Base-by-base conservation (phyloP, 2,888 invertebrate species). In the Eupithecia inturbata region DNA sequence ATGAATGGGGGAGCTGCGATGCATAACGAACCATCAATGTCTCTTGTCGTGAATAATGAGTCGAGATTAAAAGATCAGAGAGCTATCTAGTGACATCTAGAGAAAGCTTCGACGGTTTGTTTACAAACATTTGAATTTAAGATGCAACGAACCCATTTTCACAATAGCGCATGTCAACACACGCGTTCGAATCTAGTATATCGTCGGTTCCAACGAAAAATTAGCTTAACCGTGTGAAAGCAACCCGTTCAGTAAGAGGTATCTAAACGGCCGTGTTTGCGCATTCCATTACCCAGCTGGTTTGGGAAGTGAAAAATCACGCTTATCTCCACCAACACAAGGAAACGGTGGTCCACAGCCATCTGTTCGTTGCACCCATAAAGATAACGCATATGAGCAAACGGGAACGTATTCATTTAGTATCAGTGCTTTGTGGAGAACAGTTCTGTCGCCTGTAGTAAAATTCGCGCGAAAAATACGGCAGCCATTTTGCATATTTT, bases 301-400 rank as follows among this genome's bases (percentile, higher is more conserved):
- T 91, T 93, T 90, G 89, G 92, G 91, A 92, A 91, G 92, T 92
- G 91, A 93, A 93, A 93, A 93, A 92, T 93, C 93, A 93, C 92
- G 92, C 92, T 93, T 94, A 94, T 94, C 93, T 93, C 87, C 83
- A 82, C 89, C 88, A 90, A 91, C 90, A 88, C 84, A 85, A 88
- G 88, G 90, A 89, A 90, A 87, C 91, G 87, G 90, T 90, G 92
- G 91, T 90, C 90, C 89, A 87, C 85, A 87, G 84, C 89, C 94
- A 93, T 94, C 92, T 93, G 94, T 93, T 93, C 93, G 92, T 93
- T 94, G 94, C 94, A 93, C 93, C 89, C 94, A 91, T 92, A 92
- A 90, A 93, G 94, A 94, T 94, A 94, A 94, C 89, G 90, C 90
- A 90, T 88, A 86, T 86, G 88, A 90, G 90, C 88, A 87, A 90